phyloP scores from a whole-genome alignment of 37 sponge, comb jelly and placozoan genomes.

The Haliclona indistincta region DNA sequence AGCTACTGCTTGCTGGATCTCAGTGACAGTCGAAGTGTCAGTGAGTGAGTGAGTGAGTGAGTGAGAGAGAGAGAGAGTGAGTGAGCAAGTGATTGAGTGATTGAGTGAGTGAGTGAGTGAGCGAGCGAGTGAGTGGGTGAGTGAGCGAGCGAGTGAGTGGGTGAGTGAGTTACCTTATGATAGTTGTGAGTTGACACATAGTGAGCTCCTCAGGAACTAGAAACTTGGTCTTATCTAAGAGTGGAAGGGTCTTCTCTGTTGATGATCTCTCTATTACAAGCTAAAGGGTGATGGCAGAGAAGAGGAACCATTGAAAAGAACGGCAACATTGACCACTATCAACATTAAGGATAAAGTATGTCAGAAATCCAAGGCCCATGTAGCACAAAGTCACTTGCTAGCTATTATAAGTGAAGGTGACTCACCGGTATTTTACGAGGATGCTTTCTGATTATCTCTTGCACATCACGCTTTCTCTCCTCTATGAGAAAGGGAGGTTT shows the following conservation, averaged over 20 bases:
- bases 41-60: too few relatives aligned
- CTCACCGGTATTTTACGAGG: constrained; percentile 91
- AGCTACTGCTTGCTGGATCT: too few relatives aligned
- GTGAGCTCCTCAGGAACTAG: constrained; percentile 96
- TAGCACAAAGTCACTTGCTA: too few relatives aligned
- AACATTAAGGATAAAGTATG: background rate
- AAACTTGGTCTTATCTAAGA: constrained; percentile 95
- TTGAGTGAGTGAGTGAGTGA: too few relatives aligned
- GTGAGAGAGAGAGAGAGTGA: too few relatives aligned
- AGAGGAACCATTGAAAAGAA: background rate
- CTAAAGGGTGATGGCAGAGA: constrained; percentile 16
- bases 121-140: too few relatives aligned
- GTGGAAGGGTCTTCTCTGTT: constrained; percentile 67
- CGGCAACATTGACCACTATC: background rate
- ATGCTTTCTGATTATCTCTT: constrained; percentile 79
- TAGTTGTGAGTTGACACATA: constrained; percentile 90
- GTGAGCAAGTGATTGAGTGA: too few relatives aligned
- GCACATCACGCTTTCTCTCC: constrained; percentile 79
- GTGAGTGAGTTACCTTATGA: constrained; percentile 75
- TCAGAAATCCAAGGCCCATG: too few relatives aligned
- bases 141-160: too few relatives aligned
- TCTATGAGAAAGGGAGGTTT: constrained; percentile 50
- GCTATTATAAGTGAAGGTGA: too few relatives aligned
- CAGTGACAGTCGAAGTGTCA: too few relatives aligned
- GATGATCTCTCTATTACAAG: constrained; percentile 78